phyloP scores from a whole-genome alignment of 1,140 invertebrate species.

The Drosophila prosaltans region DNA sequence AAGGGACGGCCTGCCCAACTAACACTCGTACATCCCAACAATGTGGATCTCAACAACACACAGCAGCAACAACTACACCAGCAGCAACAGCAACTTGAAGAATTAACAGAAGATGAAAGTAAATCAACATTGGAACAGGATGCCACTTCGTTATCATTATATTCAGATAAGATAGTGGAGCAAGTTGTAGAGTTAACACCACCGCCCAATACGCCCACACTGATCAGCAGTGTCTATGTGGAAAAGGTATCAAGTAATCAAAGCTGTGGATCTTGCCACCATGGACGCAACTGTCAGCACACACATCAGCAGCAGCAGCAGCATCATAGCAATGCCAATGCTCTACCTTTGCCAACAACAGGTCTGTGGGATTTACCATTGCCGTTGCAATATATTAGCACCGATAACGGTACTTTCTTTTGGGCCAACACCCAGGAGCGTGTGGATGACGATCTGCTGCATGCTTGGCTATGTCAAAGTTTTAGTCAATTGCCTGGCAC shows the following conservation, averaged over 20 bases:
- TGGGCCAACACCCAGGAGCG: conserved; percentile 73
- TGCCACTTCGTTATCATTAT: conserved; percentile 31
- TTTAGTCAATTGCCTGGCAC: conserved; percentile 70
- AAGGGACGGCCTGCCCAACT: conserved; percentile 46
- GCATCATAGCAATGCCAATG: neutral
- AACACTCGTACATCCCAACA: conserved; percentile 71
- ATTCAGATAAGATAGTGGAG: conserved; percentile 38
- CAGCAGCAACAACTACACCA: conserved; percentile 31
- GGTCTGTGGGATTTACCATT: conserved; percentile 49
- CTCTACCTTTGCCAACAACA: conserved; percentile 30
- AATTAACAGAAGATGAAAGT: conserved; percentile 29
- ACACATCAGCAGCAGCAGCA: conserved; percentile 35
- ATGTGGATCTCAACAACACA: conserved; percentile 80
- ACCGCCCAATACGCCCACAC: conserved; percentile 71
- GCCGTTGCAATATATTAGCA: conserved; percentile 75
- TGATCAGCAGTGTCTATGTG: conserved; percentile 71
- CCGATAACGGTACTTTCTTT: conserved; percentile 78
- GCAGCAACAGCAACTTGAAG: conserved; percentile 13
- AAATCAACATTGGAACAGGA: conserved; percentile 49
- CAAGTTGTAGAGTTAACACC: conserved; percentile 44
- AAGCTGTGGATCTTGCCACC: conserved; percentile 62
- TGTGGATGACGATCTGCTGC: conserved; percentile 73
- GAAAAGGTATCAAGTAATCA: conserved; percentile 58
- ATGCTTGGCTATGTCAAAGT: conserved; percentile 70
- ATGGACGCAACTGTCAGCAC: conserved; percentile 80